Evolutionary conservation across 2,797 vertebrate genomes (phyloP).

Genomic region (Podarcis lilfordi): DNA sequence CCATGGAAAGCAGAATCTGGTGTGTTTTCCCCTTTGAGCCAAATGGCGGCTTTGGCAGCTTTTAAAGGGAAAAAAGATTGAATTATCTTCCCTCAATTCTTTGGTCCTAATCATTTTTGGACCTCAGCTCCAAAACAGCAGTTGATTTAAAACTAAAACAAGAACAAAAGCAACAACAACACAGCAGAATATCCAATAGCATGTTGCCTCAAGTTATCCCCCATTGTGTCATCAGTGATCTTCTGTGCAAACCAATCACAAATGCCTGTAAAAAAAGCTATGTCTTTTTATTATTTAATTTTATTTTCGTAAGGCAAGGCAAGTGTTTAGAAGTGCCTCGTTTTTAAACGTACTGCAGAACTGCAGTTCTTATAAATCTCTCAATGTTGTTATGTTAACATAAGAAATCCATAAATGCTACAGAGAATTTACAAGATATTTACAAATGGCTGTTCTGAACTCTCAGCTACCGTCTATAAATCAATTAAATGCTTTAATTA

Average conservation of each 20-base stretch:
- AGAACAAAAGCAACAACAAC: too few species aligned
- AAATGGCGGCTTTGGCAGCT: neutral
- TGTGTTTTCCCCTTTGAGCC: neutral
- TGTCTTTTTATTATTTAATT: neutral
- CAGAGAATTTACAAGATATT: slow-evolving; percentile 9
- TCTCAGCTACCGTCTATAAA: slow-evolving; percentile 11
- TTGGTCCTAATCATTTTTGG: neutral
- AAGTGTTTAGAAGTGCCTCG: neutral
- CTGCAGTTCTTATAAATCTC: neutral
- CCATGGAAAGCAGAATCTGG: neutral
- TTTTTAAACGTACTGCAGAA: neutral
- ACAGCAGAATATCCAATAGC: neutral
- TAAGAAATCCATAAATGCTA: slow-evolving; percentile 6
- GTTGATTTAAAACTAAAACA: too few species aligned
- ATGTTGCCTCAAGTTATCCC: neutral
- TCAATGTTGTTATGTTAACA: neutral
- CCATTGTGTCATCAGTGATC: neutral
- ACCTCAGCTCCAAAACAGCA: neutral
- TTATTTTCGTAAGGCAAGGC: neutral
- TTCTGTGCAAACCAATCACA: neutral
- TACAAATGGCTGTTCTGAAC: slow-evolving; percentile 19
- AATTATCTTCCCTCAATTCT: neutral
- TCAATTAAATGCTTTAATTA: slow-evolving; percentile 23
- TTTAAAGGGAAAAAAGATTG: neutral
- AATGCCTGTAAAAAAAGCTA: neutral